Evolutionary conservation across 2,113 vertebrate species (phyloP).

Genomic region (Daubentonia madagascariensis): DNA sequence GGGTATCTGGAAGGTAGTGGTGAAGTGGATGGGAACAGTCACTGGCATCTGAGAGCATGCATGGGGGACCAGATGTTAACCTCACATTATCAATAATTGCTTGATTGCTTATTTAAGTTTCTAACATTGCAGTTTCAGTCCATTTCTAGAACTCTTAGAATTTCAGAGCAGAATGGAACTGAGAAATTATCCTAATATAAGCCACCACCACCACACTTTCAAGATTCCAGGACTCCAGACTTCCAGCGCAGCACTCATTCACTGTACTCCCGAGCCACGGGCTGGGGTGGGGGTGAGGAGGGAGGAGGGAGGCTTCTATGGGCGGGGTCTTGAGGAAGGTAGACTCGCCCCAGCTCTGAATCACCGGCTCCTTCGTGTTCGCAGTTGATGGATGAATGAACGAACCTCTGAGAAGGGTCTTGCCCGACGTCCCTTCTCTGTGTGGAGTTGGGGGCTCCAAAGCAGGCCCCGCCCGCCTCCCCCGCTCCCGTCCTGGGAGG

Average conservation of each 20-base stretch:
- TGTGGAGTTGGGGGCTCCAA: not conserved
- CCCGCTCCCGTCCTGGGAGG: slow-evolving; percentile 33
- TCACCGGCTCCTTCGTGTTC: not conserved
- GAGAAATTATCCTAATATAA: not conserved
- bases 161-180: not conserved
- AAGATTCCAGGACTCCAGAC: not conserved
- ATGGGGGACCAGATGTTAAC: not conserved
- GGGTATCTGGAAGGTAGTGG: not conserved
- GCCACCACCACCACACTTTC: not conserved
- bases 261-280: not conserved
- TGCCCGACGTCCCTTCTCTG: not conserved
- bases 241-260: not conserved
- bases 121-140: not conserved
- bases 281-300: not conserved
- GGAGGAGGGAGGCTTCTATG: not conserved
- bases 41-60: not conserved
- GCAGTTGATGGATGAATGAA: not conserved
- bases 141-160: not conserved
- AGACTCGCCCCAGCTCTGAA: not conserved
- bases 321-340: not conserved
- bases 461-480: not conserved
- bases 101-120: not conserved
- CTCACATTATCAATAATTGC: not conserved
- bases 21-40: not conserved
- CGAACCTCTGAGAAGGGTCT: not conserved